Evolutionary conservation across 2,797 vertebrate genomes (phyloP), one percentile per base, ranked within the genome.

Genomic region (Urophycis tenuis): DNA sequence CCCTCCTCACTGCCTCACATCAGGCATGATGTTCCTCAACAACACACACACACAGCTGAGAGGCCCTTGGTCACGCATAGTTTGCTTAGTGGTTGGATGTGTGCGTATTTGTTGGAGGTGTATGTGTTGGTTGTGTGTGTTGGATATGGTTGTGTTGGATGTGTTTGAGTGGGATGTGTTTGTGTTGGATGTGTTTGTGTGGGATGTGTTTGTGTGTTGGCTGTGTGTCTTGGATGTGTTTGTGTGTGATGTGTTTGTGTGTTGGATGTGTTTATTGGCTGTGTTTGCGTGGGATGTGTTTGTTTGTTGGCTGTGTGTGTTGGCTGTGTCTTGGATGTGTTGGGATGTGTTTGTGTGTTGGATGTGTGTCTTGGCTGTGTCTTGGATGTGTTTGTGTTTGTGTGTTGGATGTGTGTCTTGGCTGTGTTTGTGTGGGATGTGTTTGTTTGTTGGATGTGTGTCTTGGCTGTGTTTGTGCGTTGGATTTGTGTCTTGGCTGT

Each of bases 51-150:
- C 9, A 39, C 36, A 11, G 36, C 33, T 34, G 33, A 34, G 33
- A 3, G 7, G 33, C 3, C 3, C 3, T 7, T 34, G 33, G 45
- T 30, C 12, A 45, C 11, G 29, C 12, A 60, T 8, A 45, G 31
- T 11, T 17, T 25, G 19, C 45, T 49, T 49, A 12, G 12, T 12
- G 45, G 12, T 19, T 14, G 45, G 45, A 14, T 49, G 11, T 49
- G 11, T 34, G 33, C 7, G 33, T 34, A 7, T 34, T 34, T 34
- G 33, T 39, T 39, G 9, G 36, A 39, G n/a, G n/a, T 39, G 2
- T 39, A 12, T 39, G 36, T 39, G 91, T 45, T 45, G 14, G 3
- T 17, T 45, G 41, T 15, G 17, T 45, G 41, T 45, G 41, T 17
- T 15, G 3, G 14, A 2, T 17, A 15, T 45, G 41, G 15, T 7